phyloP scores from a whole-genome alignment of 2,113 vertebrate species.

The Xyrauchen texanus region DNA sequence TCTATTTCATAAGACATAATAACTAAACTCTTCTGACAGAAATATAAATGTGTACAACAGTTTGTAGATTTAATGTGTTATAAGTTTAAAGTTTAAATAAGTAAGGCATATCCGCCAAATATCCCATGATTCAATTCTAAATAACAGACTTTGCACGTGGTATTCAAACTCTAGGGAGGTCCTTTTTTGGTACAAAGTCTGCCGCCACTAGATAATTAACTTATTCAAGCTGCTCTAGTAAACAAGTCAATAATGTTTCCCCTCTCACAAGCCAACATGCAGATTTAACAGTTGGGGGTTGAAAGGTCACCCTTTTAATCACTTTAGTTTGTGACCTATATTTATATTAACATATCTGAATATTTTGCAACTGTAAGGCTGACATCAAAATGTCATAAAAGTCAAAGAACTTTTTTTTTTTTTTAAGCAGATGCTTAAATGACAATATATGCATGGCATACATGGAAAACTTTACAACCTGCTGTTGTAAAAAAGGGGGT shows the following conservation, averaged over 20 bases:
- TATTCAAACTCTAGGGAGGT: neutral
- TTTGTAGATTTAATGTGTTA: neutral
- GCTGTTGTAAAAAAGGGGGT: too few species aligned
- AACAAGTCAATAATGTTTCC: constrained; percentile 18
- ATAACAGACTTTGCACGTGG: neutral
- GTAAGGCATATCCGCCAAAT: neutral
- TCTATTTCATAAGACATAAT: too few species aligned
- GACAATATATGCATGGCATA: too few species aligned
- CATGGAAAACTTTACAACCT: too few species aligned
- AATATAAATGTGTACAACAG: neutral
- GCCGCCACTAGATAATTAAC: neutral
- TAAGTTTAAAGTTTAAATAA: neutral
- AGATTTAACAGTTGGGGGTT: too few species aligned
- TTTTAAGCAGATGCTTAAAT: too few species aligned
- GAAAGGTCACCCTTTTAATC: neutral
- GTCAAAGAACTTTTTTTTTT: too few species aligned
- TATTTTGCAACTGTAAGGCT: neutral
- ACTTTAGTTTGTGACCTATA: neutral
- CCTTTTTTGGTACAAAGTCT: constrained; percentile 31
- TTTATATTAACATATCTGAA: too few species aligned
- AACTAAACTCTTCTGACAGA: neutral
- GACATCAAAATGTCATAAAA: too few species aligned
- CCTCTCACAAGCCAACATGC: neutral
- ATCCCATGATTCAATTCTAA: neutral
- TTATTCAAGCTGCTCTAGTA: neutral